These are phyloP conservation scores for Caenorhabditis inopinata DNA, from an alignment of 1,140 invertebrate species.

Conservation along the genomic window DNA sequence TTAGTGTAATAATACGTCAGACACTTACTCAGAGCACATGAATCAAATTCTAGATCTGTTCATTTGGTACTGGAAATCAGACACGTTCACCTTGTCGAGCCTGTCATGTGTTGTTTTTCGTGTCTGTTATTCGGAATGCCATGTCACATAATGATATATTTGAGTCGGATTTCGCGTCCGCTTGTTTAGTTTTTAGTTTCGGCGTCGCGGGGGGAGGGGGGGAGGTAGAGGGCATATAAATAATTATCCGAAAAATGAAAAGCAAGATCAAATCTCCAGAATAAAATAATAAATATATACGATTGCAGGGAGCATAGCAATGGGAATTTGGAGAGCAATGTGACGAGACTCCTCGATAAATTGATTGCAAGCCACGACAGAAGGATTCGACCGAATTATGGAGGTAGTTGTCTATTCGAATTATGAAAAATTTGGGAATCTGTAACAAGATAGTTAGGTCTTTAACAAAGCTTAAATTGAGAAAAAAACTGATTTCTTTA, in stretches of 20 bases:
- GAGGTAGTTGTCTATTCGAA: too few species aligned
- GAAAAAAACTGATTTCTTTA: too few species aligned
- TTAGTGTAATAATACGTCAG: background rate
- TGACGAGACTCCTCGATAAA: slow-evolving; percentile 45
- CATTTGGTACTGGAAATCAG: background rate
- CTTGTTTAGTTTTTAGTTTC: background rate
- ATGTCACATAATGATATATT: slow-evolving; percentile 21
- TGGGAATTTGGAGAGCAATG: slow-evolving; percentile 42
- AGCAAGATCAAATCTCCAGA: too few species aligned
- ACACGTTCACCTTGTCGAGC: background rate
- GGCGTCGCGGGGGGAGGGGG: background rate
- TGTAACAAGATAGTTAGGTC: too few species aligned
- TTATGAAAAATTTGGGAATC: too few species aligned
- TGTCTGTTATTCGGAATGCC: background rate
- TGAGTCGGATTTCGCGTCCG: slow-evolving; percentile 1
- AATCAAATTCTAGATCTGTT: background rate
- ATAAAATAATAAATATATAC: background rate
- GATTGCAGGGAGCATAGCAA: slow-evolving; percentile 12
- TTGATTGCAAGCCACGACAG: slow-evolving; percentile 76
- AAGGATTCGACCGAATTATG: slow-evolving; percentile 93
- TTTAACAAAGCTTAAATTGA: too few species aligned
- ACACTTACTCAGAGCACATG: background rate
- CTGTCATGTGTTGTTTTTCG: background rate
- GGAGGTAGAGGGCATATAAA: background rate
- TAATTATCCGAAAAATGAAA: too few species aligned